Base-by-base conservation (phyloP, 2,888 invertebrate species). In the Caenorhabditis parvicauda region DNA sequence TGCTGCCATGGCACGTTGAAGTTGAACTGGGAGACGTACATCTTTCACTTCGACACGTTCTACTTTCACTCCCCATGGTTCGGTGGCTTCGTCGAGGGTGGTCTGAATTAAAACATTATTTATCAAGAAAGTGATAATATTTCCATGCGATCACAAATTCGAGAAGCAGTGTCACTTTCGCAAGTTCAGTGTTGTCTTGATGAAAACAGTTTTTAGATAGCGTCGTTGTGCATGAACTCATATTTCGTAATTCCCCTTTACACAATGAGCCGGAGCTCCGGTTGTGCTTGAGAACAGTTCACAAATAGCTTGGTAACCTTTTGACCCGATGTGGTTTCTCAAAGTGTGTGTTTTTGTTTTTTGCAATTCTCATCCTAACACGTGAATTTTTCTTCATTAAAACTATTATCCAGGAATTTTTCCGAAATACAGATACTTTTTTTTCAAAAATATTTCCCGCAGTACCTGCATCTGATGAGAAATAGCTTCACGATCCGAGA, bases 1-100 rank as follows among this genome's bases (percentile, higher is more conserved):
- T 0, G 92, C 92, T 0, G 93, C 93, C 93, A 93, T 93, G 0
- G 92, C 92, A 50, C 92, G 86, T 82, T 93, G 93, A 52, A 93
- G 85, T 82, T 92, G 92, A 25, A 92, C 88, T 0, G 93, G 93
- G 59, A 93, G 85, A 59, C 93, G 88, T 3, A 92, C 91, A 82
- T 93, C 93, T 59, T 77, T 80, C 47, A 79, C 78, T 57, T 76
- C 77, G n/a, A 77, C 80, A 43, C 80, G 60, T 52, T 81, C 81
- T 19, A 84, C 84, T 70, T 84, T 83, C 28, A 84, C 83, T 44
- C 84, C 84, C 84, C 84, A 84, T 3, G 82, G 82, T 59, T 83
- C 83, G 12, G 84, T 83, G 32, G 83, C 83, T 50, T 83, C 83
- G 60, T 83, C 83, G 46, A 84, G 72, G 42, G 79, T 77, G 53